A percentile compares a stretch with the other conserved stretches of the same genome.
These are phyloP conservation scores for Hylia prasina DNA, from an alignment of 2,113 vertebrate species.

Conservation along the genomic window DNA sequence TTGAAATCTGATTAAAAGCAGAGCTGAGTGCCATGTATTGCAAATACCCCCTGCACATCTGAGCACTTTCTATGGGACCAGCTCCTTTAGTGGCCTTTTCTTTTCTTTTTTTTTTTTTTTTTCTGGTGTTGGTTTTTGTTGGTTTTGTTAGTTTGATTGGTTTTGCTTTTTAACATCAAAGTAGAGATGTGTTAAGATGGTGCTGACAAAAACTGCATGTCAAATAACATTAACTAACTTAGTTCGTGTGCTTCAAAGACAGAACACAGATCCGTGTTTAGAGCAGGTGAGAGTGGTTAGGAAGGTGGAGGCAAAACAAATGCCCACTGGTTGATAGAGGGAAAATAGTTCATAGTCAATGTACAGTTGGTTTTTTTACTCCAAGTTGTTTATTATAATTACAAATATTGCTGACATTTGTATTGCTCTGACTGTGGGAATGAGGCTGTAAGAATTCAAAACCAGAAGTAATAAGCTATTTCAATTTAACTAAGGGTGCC, in stretches of 20 bases:
- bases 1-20: constrained; percentile 46
- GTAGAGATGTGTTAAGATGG: not conserved
- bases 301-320: not conserved
- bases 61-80: not conserved
- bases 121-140: not conserved
- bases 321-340: not conserved
- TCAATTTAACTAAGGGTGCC: not conserved
- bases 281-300: not conserved
- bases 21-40: not conserved
- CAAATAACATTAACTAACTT: not conserved
- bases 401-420: not conserved
- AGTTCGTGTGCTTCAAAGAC: not conserved
- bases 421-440: not conserved
- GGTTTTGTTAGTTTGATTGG: not conserved
- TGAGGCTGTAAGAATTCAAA: not conserved
- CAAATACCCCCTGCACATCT: not conserved
- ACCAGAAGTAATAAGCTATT: not conserved
- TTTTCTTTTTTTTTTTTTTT: not conserved
- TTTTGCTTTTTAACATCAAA: not conserved
- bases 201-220: not conserved
- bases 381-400: not conserved
- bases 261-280: not conserved
- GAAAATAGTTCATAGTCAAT: not conserved
- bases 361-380: not conserved
- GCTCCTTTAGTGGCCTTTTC: not conserved